Percentiles rank a stretch among this genome's conserved stretches.
Conservation (phyloP, 2,113 vertebrate genomes). For the Rhea americana region DNA sequence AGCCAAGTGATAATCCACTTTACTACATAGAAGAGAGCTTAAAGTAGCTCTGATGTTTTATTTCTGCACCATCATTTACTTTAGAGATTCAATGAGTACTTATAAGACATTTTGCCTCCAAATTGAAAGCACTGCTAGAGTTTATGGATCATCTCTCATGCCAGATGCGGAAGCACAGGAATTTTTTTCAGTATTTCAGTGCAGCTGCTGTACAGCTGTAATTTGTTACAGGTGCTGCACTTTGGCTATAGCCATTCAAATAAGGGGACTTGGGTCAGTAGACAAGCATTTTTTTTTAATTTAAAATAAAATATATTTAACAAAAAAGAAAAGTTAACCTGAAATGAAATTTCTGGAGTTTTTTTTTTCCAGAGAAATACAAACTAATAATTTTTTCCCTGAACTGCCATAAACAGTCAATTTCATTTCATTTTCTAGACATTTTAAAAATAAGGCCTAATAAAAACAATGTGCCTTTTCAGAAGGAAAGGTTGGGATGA, state of each 20-base stretch:
- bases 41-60: conserved; percentile 20
- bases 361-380: background rate
- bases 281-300: background rate
- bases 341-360: background rate
- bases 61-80: conserved; percentile 30
- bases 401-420: background rate
- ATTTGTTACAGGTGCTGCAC: background rate
- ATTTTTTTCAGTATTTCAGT: conserved; percentile 1
- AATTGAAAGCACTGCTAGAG: conserved; percentile 2
- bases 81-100: background rate
- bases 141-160: conserved; percentile 29
- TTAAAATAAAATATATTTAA: background rate
- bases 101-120: conserved; percentile 34
- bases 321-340: background rate
- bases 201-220: background rate
- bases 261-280: background rate
- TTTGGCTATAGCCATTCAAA: background rate
- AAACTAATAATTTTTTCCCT: background rate
- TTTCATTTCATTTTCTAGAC: background rate
- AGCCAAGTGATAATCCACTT: conserved; percentile 1
- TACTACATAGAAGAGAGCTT: background rate
- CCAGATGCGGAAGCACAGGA: conserved; percentile 2
- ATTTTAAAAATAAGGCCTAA: background rate
- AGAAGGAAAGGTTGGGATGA: background rate
- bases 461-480: background rate